Evolutionary conservation across 2,888 invertebrate genomes (phyloP), one percentile per base, ranked within the genome.

Genomic region (Aproaerema taeniolella): DNA sequence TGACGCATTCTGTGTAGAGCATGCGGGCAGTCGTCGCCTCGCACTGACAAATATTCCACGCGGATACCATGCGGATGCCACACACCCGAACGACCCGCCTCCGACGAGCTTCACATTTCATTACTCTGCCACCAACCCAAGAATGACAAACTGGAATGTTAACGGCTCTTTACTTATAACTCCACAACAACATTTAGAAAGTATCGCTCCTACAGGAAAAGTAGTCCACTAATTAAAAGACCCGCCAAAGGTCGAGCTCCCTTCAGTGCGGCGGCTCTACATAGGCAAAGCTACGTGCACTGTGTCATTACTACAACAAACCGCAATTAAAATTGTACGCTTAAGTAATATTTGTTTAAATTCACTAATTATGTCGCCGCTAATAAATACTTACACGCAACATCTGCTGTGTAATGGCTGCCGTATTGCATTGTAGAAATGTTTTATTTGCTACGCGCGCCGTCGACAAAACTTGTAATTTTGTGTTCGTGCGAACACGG

Each of bases 291-390:
- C 25, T 16, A 34, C 33, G 13, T 2, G 39, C 48, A 50, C 55
- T 62, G 51, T 75, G 65, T 76, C 67, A 76, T 78, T 80, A 77
- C 61, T 48, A 60, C 49, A 58, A 45, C 50, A 49, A 49, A 49
- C 50, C 45, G 63, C 71, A 79, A 82, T 82, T 82, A 83, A 77
- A 83, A 78, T 68, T 57, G 71, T 74, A 78, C 72, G 74, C 74
- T 61, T 72, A 77, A 73, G 69, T 76, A 70, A 77, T 83, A 80
- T 85, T 86, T 85, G 85, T 80, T 80, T 71, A 74, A 75, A 81
- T 79, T 81, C 71, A 73, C 76, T 81, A 80, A 83, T 85, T 82
- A 83, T 61, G 64, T 64, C 58, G 61, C 70, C 69, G 53, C 73
- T 82, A 83, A 85, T 83, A 76, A 75, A 78, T 79, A 77, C 71